Percentiles rank a stretch among this genome's conserved stretches.
These are phyloP conservation scores for Oryzias javanicus DNA, from an alignment of 2,113 vertebrate species.

Conservation along the genomic window DNA sequence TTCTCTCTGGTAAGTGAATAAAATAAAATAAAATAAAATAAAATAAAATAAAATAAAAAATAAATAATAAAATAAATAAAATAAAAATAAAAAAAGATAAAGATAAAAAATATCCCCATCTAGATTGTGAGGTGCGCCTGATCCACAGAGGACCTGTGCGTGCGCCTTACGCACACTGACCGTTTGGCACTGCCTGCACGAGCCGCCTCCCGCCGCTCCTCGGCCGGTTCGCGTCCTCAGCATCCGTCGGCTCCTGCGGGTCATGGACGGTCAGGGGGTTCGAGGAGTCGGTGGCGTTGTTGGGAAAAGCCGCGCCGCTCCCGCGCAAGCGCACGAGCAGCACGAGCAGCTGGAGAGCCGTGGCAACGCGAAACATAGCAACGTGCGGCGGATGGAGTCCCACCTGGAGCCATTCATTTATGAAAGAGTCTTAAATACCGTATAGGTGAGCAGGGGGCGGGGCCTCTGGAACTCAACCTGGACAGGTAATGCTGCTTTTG, in stretches of 20 bases:
- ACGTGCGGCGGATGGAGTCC: background rate
- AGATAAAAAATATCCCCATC: too few species aligned
- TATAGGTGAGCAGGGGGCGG: too few species aligned
- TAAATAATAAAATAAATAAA: too few species aligned
- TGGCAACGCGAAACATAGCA: constrained; percentile 45
- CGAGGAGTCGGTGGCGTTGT: constrained; percentile 64
- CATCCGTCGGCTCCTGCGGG: constrained; percentile 6
- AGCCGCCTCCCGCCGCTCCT: constrained; percentile 57
- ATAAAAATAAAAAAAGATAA: too few species aligned
- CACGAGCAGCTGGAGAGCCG: constrained; percentile 38
- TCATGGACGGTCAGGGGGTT: background rate
- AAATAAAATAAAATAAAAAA: too few species aligned
- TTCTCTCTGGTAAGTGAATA: too few species aligned
- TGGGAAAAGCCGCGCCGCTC: constrained; percentile 53
- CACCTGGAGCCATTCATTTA: background rate
- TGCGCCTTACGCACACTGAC: constrained; percentile 36
- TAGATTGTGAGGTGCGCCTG: too few species aligned
- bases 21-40: too few species aligned
- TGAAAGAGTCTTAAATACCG: too few species aligned
- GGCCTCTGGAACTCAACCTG: too few species aligned
- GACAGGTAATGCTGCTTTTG: too few species aligned
- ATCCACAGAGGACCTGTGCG: too few species aligned
- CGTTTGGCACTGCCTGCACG: constrained; percentile 15
- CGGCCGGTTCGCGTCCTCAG: constrained; percentile 64
- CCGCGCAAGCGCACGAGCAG: constrained; percentile 51